Evolutionary conservation across 2,113 vertebrate species (phyloP), one percentile per base, ranked within the genome.

Genomic region (Scomber colias): DNA sequence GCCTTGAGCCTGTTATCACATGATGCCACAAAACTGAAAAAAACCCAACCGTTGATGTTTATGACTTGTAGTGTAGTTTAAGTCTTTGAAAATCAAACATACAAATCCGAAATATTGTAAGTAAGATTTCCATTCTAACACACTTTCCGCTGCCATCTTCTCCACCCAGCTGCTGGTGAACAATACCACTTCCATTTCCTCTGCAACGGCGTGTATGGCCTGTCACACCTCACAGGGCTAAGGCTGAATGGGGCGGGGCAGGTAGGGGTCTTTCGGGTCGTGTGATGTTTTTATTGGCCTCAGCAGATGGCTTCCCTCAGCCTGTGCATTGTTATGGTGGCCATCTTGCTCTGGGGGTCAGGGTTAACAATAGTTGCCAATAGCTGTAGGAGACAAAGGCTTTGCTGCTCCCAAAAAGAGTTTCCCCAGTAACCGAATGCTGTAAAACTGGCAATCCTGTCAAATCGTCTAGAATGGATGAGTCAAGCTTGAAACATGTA

Each of bases 281-380:
- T 12, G 65, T 88, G 81, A 92, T 90, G 87, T 88, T 94, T 95
- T 94, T 93, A 95, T 92, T 94, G 90, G 90, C 84, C 78, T 71
- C 77, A 90, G 82, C 94, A 95, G 94, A 95, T 95, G 94, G 93
- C 88, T 85, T 82, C 87, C 90, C 89, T 90, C 86, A 81, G 71
- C 78, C 88, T 75, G 60, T 69, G 84, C 65, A 88, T 92, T 92
- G 86, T 92, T 75, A 81, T 75, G 88, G 61, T 46, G 60, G 83
- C 82, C 84, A 86, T 92, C 87, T 89, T 89, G 86, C 56, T 86
- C 76, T 27, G 51, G 71, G 75, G 81, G 90, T 93, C 89, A 90
- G 74, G 49, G 80, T 86, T 90, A 90, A 94, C 94, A 93, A 92
- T 91, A 44, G 89, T 73, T 57, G 70, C 70, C 72, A 78, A 78